Evolutionary conservation across 2,888 invertebrate genomes (phyloP).

Genomic region (Phalangium opilio): DNA sequence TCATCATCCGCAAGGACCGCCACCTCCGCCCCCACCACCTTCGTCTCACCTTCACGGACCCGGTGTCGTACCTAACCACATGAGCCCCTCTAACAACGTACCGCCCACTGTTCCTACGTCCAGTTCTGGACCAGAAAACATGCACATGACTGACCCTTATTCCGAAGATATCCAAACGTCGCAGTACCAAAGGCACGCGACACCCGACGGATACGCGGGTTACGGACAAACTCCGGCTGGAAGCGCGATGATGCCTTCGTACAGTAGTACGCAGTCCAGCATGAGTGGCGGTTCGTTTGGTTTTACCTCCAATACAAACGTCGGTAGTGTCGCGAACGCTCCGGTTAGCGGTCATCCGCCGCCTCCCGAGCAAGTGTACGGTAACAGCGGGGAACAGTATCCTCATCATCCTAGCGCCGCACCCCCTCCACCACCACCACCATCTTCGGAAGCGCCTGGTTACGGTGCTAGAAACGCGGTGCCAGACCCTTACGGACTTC

Average conservation of each 20-base stretch:
- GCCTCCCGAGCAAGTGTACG: constrained; percentile 10
- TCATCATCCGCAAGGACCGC: constrained; percentile 17
- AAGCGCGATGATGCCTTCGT: constrained; percentile 9
- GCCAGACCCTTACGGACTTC: constrained; percentile 16
- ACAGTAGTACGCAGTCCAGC: constrained; percentile 11
- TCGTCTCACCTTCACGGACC: constrained; percentile 18
- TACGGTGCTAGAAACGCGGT: constrained; percentile 9
- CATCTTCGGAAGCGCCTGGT: constrained; percentile 3
- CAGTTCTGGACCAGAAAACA: constrained; percentile 25
- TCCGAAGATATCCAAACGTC: constrained; percentile 16
- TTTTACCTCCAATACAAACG: constrained; percentile 1
- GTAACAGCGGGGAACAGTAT: constrained; percentile 11
- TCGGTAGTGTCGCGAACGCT: no score
- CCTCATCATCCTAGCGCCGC: constrained; percentile 15
- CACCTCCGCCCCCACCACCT: constrained; percentile 16
- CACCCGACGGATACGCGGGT: constrained; percentile 7
- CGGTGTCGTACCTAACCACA: constrained; percentile 9
- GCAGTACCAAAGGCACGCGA: constrained; percentile 8
- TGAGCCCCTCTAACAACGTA: constrained; percentile 48
- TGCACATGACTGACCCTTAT: constrained; percentile 17
- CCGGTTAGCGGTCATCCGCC: constrained; percentile 8
- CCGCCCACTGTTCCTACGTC: neutral
- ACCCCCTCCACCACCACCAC: neutral
- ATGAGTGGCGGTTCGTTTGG: constrained; percentile 13
- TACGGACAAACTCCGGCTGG: constrained; percentile 10